A percentile compares a stretch with the other conserved stretches of the same genome.
Conservation (phyloP, 2,797 vertebrate genomes). For the Aratinga solstitialis region DNA sequence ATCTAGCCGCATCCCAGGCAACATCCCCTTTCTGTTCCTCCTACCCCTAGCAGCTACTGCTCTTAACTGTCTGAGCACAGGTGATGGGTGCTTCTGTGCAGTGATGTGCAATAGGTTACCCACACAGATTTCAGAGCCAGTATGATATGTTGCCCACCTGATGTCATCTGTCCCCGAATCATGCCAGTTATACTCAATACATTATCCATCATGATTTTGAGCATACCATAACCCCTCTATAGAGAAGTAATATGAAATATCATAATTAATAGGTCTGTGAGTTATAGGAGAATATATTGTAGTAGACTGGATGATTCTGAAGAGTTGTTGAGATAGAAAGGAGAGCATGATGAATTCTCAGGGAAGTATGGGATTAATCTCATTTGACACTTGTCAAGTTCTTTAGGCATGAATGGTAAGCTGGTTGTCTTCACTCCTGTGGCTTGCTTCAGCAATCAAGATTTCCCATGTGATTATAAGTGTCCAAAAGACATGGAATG, state of each 20-base stretch:
- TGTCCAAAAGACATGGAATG: background rate
- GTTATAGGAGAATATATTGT: background rate
- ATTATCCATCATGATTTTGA: background rate
- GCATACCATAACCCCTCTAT: background rate
- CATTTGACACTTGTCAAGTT: background rate
- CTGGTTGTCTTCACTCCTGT: background rate
- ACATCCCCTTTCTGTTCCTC: background rate
- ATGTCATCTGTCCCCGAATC: background rate
- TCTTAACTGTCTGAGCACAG: background rate
- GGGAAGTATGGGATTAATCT: background rate
- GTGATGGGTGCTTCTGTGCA: background rate
- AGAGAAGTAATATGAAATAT: background rate
- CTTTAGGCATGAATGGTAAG: background rate
- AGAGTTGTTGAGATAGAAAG: background rate
- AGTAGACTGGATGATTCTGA: background rate
- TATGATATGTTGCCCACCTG: background rate
- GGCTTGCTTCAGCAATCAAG: background rate
- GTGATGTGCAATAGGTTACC: background rate
- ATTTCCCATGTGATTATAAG: background rate
- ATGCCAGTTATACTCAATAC: background rate
- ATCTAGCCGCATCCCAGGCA: background rate
- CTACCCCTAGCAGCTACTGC: background rate
- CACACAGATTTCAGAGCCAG: background rate
- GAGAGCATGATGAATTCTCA: background rate
- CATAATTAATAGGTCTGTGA: background rate